phyloP scores from a whole-genome alignment of 2,888 invertebrate genomes.

The Geotrupes spiniger region DNA sequence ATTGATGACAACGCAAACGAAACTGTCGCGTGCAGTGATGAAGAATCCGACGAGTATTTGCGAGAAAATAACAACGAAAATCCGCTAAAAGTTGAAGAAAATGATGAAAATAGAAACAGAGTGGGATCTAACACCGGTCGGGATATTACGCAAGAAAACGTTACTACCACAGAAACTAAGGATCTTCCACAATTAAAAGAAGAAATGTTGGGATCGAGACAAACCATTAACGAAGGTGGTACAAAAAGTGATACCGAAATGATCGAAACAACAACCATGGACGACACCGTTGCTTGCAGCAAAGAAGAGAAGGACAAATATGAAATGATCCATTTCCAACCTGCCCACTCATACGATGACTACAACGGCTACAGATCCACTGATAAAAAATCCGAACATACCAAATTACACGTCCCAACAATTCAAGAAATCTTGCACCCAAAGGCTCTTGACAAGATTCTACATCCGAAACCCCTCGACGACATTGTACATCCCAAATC shows the following conservation, averaged over 20 bases:
- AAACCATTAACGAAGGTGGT: no score
- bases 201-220: no score
- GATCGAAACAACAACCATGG: neutral
- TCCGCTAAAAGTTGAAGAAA: no score
- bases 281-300: conserved; percentile 20
- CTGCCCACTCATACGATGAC: neutral
- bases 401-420: conserved; percentile 5
- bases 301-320: conserved; percentile 18
- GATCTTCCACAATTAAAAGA: no score
- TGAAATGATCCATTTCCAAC: conserved; percentile 10
- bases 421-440: neutral
- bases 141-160: no score
- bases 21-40: neutral
- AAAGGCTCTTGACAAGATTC: conserved; percentile 15
- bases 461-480: conserved; percentile 10
- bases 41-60: neutral
- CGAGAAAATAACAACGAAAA: neutral
- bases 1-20: conserved; percentile 1
- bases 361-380: conserved; percentile 12
- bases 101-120: no score
- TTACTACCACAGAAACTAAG: no score
- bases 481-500: neutral
- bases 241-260: no score
- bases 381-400: conserved; percentile 9
- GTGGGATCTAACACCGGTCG: no score